Conservation (phyloP, 2,888 invertebrate species). For the Danaus chrysippus region DNA sequence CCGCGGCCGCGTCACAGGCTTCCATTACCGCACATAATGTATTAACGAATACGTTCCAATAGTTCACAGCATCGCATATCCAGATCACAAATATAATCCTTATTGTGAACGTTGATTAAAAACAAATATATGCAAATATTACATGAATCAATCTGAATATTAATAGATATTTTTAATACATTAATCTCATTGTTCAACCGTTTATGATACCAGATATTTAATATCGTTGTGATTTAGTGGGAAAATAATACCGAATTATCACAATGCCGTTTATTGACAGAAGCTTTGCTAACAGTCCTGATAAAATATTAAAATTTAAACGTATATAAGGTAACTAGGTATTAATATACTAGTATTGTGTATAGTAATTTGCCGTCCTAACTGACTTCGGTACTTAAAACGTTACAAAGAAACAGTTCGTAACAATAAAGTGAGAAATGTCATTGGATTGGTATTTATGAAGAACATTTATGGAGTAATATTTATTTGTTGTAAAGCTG, state of each 20-base stretch:
- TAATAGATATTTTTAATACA: constrained; percentile 6
- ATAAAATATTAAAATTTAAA: no score
- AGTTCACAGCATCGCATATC: constrained; percentile 16
- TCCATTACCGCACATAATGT: constrained; percentile 63
- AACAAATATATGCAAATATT: constrained; percentile 3
- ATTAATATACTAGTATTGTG: no score
- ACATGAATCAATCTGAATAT: neutral
- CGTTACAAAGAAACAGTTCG: no score
- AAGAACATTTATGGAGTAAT: neutral
- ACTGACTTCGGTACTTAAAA: no score
- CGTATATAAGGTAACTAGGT: no score
- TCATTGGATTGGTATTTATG: neutral
- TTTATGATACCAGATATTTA: neutral
- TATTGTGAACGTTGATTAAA: constrained; percentile 13
- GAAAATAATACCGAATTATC: neutral
- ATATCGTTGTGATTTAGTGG: neutral
- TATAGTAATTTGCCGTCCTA: no score
- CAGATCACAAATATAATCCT: constrained; percentile 14
- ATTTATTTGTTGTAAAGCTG: neutral
- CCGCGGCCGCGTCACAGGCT: constrained; percentile 32
- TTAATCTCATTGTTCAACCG: neutral
- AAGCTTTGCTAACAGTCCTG: neutral
- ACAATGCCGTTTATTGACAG: neutral
- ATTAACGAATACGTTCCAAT: constrained; percentile 46
- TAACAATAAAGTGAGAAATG: no score